phyloP scores from a whole-genome alignment of 2,113 vertebrate species.

The Ceuthmochares aereus region DNA sequence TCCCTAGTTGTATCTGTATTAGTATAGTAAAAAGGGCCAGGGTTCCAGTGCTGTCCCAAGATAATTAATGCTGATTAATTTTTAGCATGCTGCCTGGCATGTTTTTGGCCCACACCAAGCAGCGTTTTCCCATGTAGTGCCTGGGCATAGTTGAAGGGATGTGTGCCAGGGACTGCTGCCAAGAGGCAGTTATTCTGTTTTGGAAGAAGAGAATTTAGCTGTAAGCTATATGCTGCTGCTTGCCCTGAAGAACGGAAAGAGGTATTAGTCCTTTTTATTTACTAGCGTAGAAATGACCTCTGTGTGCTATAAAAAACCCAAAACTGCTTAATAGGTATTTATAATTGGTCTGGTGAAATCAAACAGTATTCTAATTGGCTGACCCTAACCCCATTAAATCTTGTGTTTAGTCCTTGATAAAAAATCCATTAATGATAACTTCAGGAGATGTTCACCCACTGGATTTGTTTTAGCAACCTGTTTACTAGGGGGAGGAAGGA shows the following conservation, averaged over 20 bases:
- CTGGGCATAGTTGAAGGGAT: not conserved
- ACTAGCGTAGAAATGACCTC: not conserved
- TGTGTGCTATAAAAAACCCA: not conserved
- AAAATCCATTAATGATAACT: not conserved
- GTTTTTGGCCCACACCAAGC: conserved; percentile 12
- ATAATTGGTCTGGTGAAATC: not conserved
- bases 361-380: not conserved
- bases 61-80: conserved; percentile 35
- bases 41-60: not conserved
- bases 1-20: not conserved
- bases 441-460: not conserved
- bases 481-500: not conserved
- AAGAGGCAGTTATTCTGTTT: not conserved
- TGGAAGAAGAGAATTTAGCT: not conserved
- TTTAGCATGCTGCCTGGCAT: not conserved
- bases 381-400: not conserved
- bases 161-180: conserved; percentile 25
- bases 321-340: not conserved
- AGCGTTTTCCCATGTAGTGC: not conserved
- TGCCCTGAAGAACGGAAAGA: not conserved
- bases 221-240: not conserved
- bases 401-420: not conserved
- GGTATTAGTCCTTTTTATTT: not conserved
- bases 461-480: not conserved
- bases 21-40: not conserved